phyloP scores from a whole-genome alignment of 2,888 invertebrate species.

The Cephus sareptanus region DNA sequence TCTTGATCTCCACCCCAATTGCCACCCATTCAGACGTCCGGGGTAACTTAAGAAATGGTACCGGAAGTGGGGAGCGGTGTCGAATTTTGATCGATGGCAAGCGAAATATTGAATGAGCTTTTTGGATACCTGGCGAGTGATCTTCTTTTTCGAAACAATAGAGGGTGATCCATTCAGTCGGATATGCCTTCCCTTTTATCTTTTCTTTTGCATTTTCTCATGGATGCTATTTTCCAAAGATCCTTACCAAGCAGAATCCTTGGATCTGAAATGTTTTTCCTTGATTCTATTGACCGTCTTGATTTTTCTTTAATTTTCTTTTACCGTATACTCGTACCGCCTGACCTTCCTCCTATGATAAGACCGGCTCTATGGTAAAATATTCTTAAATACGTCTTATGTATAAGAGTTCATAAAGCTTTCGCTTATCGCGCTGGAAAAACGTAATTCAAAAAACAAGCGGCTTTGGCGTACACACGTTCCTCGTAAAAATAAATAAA shows the following conservation, averaged over 20 bases:
- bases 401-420: background rate
- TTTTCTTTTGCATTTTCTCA: background rate
- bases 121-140: conserved; percentile 1
- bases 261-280: background rate
- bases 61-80: background rate
- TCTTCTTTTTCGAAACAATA: background rate
- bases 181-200: background rate
- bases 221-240: background rate
- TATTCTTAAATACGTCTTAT: background rate
- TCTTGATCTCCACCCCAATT: conserved; percentile 13
- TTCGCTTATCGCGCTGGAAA: background rate
- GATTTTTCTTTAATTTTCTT: background rate
- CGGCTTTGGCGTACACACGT: background rate
- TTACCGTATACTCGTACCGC: background rate
- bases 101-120: conserved; percentile 1
- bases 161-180: background rate
- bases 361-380: background rate
- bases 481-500: conserved; percentile 34
- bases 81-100: background rate
- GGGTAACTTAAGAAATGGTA: background rate
- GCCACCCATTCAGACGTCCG: conserved; percentile 11
- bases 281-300: background rate
- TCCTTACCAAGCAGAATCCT: background rate
- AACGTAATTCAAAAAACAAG: background rate
- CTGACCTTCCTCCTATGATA: background rate